Conservation (phyloP, 2,797 vertebrate genomes). For the Apodemus agrarius region DNA sequence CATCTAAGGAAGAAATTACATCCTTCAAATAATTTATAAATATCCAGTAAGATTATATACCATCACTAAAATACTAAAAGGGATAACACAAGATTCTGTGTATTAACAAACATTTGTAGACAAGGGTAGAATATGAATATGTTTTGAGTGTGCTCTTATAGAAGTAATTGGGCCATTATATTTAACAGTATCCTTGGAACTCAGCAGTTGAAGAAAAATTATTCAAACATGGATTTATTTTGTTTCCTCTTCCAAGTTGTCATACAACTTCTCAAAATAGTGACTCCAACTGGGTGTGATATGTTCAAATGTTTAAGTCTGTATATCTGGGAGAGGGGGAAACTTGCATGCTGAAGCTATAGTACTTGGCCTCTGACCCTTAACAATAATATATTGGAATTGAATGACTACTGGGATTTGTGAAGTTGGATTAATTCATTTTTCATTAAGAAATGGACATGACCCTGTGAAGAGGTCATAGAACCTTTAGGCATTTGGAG, state of each 20-base stretch:
- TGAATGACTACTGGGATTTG: background rate
- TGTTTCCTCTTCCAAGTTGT: background rate
- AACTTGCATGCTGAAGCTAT: background rate
- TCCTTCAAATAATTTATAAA: conserved; percentile 45
- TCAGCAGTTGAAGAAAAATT: background rate
- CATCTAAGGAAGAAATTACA: background rate
- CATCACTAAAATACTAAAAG: background rate
- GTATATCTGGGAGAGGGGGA: too few species aligned
- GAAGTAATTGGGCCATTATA: background rate
- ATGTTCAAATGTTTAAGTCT: too few species aligned
- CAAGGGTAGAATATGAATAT: background rate
- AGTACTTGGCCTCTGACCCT: background rate
- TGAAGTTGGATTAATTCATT: background rate
- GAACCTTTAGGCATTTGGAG: background rate
- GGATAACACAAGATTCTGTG: background rate
- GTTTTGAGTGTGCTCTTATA: background rate
- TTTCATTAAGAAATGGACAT: background rate
- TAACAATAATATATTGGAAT: background rate
- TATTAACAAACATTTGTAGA: conserved; percentile 9
- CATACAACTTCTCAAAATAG: background rate
- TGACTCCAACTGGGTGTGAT: background rate
- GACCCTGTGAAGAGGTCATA: background rate
- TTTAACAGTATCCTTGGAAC: background rate
- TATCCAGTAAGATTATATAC: background rate
- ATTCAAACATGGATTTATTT: background rate